Evolutionary conservation across 2,797 vertebrate genomes (phyloP), one percentile per base, ranked within the genome.

Genomic region (Arremon brunneinucha): DNA sequence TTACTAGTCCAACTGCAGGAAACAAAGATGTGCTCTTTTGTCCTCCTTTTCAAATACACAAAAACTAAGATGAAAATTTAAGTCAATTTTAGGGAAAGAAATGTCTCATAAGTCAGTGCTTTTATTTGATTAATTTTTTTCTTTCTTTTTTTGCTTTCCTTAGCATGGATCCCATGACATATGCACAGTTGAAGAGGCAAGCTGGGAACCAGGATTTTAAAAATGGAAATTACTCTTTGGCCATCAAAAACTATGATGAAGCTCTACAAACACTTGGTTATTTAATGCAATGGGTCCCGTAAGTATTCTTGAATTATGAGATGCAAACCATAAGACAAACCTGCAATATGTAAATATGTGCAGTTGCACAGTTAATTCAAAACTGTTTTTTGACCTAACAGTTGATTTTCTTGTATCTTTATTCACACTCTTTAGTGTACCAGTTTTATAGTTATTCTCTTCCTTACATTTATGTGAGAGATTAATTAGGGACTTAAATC

Each of bases 231-330:
- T 98, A 97, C 41, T 49, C 94, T 62, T 63, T 97, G 94, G 97
- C 98, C 82, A 96, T 98, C 96, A 96, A 56, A 64, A 97, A 97
- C 56, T 98, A 98, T 0, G 97, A 98, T 32, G 95, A 98, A 94
- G 97, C 97, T 91, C 92, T 98, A 16, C 69, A 68, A 18, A 50
- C 70, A 1, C 93, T 97, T 8, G 13, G 39, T 20, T 87, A 60
- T 63, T 78, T 97, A n/a, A 64, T 65, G n/a, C 94, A 94, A 0
- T 90, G 94, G 89, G 72, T 87, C 88, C 52, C 69, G 96, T 97
- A 95, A 97, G 93, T 90, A 79, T 92, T 79, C 32, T 63, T 78
- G 49, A 78, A 60, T 75, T 59, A 26, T 24, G 18, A 74, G 12
- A 8, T 30, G 17, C 63, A 69, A 94, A 35, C 28, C 3, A 0